Percentiles rank a stretch among this genome's conserved stretches.
These are phyloP conservation scores for Dendrolimus houi DNA, from an alignment of 2,888 invertebrate species.

Conservation along the genomic window DNA sequence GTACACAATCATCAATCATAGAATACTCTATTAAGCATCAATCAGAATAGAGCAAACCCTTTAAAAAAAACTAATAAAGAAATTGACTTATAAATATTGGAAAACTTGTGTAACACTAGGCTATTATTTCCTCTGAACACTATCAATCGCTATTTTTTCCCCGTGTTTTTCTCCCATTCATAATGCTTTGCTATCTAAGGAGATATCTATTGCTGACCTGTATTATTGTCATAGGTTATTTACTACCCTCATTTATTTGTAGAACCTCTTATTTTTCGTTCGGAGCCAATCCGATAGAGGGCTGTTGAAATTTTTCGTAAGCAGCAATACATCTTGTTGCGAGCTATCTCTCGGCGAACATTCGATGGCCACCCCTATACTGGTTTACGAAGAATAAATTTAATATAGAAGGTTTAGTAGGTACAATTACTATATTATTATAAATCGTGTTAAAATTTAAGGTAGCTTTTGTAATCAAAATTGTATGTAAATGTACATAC, in stretches of 20 bases:
- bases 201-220: conserved; percentile 75
- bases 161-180: conserved; percentile 71
- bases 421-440: no score
- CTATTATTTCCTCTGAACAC: conserved; percentile 49
- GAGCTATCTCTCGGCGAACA: conserved; percentile 74
- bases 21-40: no score
- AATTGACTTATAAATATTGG: conserved; percentile 23
- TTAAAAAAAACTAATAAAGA: conserved; percentile 10
- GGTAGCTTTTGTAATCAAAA: background rate
- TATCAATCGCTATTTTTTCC: conserved; percentile 63
- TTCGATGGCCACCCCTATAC: conserved; percentile 68
- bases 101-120: conserved; percentile 41
- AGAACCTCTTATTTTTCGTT: conserved; percentile 75
- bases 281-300: conserved; percentile 70
- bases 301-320: conserved; percentile 76
- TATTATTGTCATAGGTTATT: conserved; percentile 76
- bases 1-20: conserved; percentile 4
- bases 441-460: no score
- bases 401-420: no score
- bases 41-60: no score
- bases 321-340: conserved; percentile 74
- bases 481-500: no score
- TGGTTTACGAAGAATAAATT: conserved; percentile 7
- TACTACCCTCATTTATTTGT: conserved; percentile 72
- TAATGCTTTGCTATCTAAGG: conserved; percentile 64